phyloP scores from a whole-genome alignment of 2,797 vertebrate species.

The Microchirus variegatus region DNA sequence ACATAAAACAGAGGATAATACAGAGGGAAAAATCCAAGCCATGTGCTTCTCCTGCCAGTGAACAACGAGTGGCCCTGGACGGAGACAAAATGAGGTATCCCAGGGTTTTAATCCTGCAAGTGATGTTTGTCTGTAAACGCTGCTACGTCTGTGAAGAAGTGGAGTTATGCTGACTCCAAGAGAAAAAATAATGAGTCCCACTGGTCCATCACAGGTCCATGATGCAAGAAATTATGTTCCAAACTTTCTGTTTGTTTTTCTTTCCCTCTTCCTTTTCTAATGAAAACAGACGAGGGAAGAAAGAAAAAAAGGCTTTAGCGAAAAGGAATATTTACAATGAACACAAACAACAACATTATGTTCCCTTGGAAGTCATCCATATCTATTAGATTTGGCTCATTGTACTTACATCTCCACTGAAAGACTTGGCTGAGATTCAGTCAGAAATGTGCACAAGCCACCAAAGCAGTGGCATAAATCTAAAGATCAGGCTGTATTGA shows the following conservation, averaged over 20 bases:
- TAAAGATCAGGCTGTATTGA: slow-evolving; percentile 81
- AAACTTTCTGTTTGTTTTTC: slow-evolving; percentile 41
- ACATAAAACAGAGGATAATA: slow-evolving; percentile 69
- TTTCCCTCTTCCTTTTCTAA: not conserved
- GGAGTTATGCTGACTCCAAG: slow-evolving; percentile 53
- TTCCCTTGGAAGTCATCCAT: slow-evolving; percentile 35
- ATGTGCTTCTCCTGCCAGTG: slow-evolving; percentile 66
- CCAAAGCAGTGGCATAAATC: slow-evolving; percentile 75
- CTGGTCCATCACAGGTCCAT: slow-evolving; percentile 50
- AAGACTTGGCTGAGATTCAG: slow-evolving; percentile 57
- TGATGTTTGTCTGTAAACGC: slow-evolving; percentile 65
- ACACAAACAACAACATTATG: slow-evolving; percentile 17
- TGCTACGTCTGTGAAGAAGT: slow-evolving; percentile 54
- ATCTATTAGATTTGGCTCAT: slow-evolving; percentile 33
- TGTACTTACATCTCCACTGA: slow-evolving; percentile 38
- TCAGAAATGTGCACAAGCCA: slow-evolving; percentile 58
- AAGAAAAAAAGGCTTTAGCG: slow-evolving; percentile 24
- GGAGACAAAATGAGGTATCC: slow-evolving; percentile 43
- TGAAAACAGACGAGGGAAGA: slow-evolving; percentile 4
- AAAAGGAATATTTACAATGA: slow-evolving; percentile 30
- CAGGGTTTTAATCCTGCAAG: slow-evolving; percentile 49
- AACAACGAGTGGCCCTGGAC: slow-evolving; percentile 61
- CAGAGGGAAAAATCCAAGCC: slow-evolving; percentile 66
- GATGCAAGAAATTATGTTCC: slow-evolving; percentile 48
- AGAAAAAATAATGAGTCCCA: slow-evolving; percentile 71